Conservation (phyloP, 2,797 vertebrate species). For the Myotis daubentonii region DNA sequence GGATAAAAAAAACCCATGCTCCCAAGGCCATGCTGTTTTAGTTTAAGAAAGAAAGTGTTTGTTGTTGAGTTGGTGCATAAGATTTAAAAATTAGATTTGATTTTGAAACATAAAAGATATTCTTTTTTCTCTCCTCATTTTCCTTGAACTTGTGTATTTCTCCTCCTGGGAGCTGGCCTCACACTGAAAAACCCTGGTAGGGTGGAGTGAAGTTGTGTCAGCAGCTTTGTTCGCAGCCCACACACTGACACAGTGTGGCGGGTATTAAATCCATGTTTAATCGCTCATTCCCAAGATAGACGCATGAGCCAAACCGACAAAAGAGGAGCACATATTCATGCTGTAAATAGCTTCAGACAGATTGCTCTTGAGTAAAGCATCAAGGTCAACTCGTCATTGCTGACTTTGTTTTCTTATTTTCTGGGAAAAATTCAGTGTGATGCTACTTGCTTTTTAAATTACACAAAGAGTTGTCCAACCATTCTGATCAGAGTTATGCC, state of each 20-base stretch:
- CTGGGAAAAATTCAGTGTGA: constrained; percentile 20
- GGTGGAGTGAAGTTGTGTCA: background rate
- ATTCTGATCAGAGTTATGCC: background rate
- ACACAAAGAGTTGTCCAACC: background rate
- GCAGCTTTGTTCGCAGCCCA: constrained; percentile 48
- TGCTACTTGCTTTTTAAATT: constrained; percentile 48
- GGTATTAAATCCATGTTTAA: constrained; percentile 48
- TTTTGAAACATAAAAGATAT: constrained; percentile 11
- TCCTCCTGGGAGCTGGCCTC: constrained; percentile 29
- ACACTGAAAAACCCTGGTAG: background rate
- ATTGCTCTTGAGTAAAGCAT: constrained; percentile 5
- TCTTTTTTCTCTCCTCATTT: background rate
- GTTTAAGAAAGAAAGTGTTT: background rate
- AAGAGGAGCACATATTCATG: constrained; percentile 9
- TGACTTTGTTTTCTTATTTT: constrained; percentile 61
- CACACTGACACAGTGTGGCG: constrained; percentile 36
- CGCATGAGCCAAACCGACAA: constrained; percentile 21
- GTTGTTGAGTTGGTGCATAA: background rate
- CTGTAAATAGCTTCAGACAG: constrained; percentile 56
- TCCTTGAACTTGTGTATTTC: constrained; percentile 43
- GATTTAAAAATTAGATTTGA: constrained; percentile 21
- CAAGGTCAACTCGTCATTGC: constrained; percentile 38
- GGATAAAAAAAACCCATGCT: background rate
- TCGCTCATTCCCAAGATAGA: constrained; percentile 58
- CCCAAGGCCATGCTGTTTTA: background rate